These are phyloP conservation scores for Acleris cristana DNA, from an alignment of 2,888 invertebrate genomes.

Conservation along the genomic window DNA sequence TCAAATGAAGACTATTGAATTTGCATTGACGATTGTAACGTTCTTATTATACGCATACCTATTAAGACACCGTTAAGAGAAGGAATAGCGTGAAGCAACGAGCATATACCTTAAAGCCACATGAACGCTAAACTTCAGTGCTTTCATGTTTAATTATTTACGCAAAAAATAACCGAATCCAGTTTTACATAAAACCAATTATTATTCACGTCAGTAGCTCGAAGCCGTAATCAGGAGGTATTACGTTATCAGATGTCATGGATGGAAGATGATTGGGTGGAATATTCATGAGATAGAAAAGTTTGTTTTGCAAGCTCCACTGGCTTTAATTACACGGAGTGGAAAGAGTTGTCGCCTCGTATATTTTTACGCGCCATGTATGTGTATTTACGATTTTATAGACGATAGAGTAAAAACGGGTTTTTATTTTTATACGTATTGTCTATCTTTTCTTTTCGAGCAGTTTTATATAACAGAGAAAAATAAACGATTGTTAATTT, in stretches of 20 bases:
- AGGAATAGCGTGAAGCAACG: too few relatives aligned
- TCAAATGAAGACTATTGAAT: constrained; percentile 1
- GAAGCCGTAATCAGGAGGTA: constrained; percentile 29
- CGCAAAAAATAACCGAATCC: constrained; percentile 12
- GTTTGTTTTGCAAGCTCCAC: constrained; percentile 29
- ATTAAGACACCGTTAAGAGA: background rate
- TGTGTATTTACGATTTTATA: background rate
- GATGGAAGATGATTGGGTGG: constrained; percentile 32
- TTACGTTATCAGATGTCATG: constrained; percentile 36
- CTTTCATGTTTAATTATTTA: constrained; percentile 4
- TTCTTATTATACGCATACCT: background rate
- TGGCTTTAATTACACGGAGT: constrained; percentile 22
- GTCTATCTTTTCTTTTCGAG: too few relatives aligned
- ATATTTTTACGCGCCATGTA: constrained; percentile 14
- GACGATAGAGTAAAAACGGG: too few relatives aligned
- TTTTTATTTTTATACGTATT: too few relatives aligned
- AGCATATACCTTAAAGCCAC: background rate
- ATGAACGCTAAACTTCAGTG: constrained; percentile 1
- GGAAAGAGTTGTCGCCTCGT: constrained; percentile 18
- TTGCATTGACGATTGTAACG: background rate
- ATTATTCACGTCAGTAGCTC: constrained; percentile 33
- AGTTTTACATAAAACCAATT: constrained; percentile 33
- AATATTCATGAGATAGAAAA: constrained; percentile 37
- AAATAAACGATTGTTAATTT: too few relatives aligned
- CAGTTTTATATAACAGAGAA: too few relatives aligned